phyloP scores from a whole-genome alignment of 2,113 vertebrate genomes.

The Coregonus clupeaformis region DNA sequence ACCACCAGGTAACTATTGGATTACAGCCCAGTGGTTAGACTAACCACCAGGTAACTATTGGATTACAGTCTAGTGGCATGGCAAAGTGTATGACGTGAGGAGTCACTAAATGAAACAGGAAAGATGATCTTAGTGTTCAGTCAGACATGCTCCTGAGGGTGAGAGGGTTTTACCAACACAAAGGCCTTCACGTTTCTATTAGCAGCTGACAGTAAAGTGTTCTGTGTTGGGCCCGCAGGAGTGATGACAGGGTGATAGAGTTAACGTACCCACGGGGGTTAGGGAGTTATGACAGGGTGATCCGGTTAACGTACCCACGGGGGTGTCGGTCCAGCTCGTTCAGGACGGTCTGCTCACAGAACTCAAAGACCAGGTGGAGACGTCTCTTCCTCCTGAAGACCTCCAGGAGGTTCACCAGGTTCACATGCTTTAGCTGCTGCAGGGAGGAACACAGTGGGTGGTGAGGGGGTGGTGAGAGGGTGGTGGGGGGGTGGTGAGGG shows the following conservation, averaged over 20 bases:
- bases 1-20: no score
- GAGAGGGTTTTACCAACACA: constrained; percentile 16
- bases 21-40: neutral
- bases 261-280: neutral
- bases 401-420: constrained; percentile 87
- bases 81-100: neutral
- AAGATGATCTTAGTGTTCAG: neutral
- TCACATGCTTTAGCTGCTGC: constrained; percentile 87
- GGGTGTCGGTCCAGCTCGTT: constrained; percentile 86
- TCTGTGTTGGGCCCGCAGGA: no score
- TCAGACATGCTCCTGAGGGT: constrained; percentile 78
- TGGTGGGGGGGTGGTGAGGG: constrained; percentile 1
- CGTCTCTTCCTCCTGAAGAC: constrained; percentile 86
- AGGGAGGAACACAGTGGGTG: constrained; percentile 7
- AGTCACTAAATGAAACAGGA: neutral
- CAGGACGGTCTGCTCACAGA: constrained; percentile 87
- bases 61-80: no score
- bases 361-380: constrained; percentile 87
- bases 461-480: neutral
- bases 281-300: neutral
- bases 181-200: neutral
- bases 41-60: constrained; percentile 4
- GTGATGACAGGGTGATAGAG: no score
- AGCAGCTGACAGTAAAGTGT: no score
- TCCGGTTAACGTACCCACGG: constrained; percentile 72